Conservation (phyloP, 2,113 vertebrate genomes). For the Orientallactaga bullata region DNA sequence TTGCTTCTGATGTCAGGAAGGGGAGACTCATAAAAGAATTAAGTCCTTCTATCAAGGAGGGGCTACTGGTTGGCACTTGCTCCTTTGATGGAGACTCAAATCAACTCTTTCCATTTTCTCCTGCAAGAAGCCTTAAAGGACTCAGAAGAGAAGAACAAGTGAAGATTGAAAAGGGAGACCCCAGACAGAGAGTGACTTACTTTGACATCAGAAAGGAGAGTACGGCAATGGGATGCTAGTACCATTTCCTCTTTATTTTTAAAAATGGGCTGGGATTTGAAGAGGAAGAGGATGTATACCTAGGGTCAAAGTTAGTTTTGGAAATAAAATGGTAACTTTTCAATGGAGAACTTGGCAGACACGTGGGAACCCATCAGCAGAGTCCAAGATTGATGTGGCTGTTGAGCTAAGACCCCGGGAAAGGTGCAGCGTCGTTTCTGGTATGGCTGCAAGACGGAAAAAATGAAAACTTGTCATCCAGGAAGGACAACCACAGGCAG, state of each 20-base stretch:
- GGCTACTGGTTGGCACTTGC: background rate
- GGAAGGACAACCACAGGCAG: background rate
- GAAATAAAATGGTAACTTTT: background rate
- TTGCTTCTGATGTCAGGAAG: background rate
- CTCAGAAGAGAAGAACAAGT: background rate
- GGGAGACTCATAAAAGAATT: background rate
- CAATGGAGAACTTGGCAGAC: background rate
- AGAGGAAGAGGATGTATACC: background rate
- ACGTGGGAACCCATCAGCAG: background rate
- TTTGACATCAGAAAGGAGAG: background rate
- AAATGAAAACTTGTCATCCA: background rate
- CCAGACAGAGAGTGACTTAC: background rate
- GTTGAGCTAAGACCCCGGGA: background rate
- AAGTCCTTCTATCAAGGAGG: background rate
- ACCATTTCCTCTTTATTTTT: background rate
- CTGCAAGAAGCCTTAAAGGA: background rate
- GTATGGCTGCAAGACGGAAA: constrained; percentile 2
- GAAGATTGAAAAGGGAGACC: background rate
- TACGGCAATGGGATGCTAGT: background rate
- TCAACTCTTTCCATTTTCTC: background rate
- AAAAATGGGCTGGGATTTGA: background rate
- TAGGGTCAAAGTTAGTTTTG: background rate
- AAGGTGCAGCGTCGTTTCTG: background rate
- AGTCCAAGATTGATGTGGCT: background rate
- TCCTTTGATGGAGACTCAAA: background rate